Conservation (phyloP, 2,888 invertebrate genomes). For the Hemithea aestivaria region DNA sequence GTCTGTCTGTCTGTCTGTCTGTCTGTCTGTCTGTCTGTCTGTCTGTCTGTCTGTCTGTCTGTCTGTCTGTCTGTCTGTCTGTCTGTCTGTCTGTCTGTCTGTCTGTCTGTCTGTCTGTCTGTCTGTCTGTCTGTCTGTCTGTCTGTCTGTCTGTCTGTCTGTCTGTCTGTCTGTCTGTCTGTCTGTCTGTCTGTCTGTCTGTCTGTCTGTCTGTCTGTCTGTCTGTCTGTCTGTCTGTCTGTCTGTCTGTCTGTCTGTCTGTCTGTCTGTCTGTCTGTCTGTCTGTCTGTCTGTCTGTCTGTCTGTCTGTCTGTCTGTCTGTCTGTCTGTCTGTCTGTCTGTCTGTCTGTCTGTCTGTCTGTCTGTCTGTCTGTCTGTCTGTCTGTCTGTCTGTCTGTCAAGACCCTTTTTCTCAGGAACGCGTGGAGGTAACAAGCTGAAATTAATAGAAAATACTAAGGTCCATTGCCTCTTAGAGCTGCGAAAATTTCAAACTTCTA, state of each 20-base stretch:
- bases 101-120: background rate
- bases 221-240: slow-evolving; percentile 15
- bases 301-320: slow-evolving; percentile 15
- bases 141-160: background rate
- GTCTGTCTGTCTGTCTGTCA: too few species aligned
- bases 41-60: slow-evolving; percentile 8
- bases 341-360: slow-evolving; percentile 14
- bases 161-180: background rate
- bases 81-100: slow-evolving; percentile 2
- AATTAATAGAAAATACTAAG: too few species aligned
- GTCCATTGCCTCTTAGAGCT: too few species aligned
- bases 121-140: background rate
- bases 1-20: slow-evolving; percentile 1
- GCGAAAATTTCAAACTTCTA: too few species aligned
- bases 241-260: slow-evolving; percentile 15
- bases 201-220: slow-evolving; percentile 15
- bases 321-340: slow-evolving; percentile 15
- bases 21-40: slow-evolving; percentile 10
- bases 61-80: slow-evolving; percentile 8
- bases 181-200: slow-evolving; percentile 15
- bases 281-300: slow-evolving; percentile 13
- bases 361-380: slow-evolving; percentile 15
- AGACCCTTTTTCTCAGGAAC: too few species aligned
- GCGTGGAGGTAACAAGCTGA: too few species aligned
- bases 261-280: slow-evolving; percentile 15